Percentiles rank a stretch among this genome's conserved stretches.
Conservation (phyloP, 1,140 invertebrate species). For the Drosophila lini region DNA sequence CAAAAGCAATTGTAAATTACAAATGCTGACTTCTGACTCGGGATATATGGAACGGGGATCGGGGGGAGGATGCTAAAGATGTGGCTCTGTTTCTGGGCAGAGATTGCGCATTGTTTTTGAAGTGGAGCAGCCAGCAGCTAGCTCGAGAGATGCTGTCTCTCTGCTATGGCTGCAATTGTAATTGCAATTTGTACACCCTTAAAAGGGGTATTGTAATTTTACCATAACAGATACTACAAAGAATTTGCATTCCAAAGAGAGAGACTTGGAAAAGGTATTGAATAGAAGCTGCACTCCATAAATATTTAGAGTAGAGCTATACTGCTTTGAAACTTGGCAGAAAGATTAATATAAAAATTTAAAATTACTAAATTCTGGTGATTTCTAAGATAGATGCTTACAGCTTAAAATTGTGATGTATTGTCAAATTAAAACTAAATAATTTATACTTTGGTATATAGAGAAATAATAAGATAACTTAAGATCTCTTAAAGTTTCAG, state of each 20-base stretch:
- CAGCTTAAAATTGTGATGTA: background rate
- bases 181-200: conserved; percentile 31
- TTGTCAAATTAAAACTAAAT: background rate
- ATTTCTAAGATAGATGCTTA: background rate
- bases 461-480: background rate
- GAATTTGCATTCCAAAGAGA: conserved; percentile 8
- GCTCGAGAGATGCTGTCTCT: conserved; percentile 25
- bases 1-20: conserved; percentile 77
- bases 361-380: no score
- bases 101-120: conserved; percentile 71
- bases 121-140: conserved; percentile 60
- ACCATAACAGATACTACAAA: conserved; percentile 8
- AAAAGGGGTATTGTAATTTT: conserved; percentile 6
- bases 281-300: background rate
- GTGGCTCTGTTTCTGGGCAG: conserved; percentile 34
- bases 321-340: background rate
- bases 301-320: background rate
- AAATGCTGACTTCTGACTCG: conserved; percentile 49
- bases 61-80: conserved; percentile 23
- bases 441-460: background rate
- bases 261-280: background rate
- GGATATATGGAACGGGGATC: background rate
- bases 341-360: background rate
- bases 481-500: background rate
- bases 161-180: conserved; percentile 11